Percentiles rank a stretch among this genome's conserved stretches.
Evolutionary conservation across 1,140 invertebrate genomes (phyloP).

Genomic region (Drosophila busckii): DNA sequence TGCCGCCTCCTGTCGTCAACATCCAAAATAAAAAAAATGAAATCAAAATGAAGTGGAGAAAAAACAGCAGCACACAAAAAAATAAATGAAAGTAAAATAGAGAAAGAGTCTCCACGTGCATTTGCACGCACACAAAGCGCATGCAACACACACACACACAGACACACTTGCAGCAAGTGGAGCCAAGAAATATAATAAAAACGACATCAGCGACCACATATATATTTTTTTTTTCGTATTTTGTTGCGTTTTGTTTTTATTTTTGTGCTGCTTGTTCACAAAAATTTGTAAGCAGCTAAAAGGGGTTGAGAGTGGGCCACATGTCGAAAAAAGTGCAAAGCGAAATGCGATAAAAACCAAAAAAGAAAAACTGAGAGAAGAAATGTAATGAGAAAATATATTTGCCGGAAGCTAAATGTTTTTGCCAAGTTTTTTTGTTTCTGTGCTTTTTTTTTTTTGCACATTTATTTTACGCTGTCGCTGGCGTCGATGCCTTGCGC

Average conservation of each 20-base stretch:
- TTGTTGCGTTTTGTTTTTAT: slow-evolving; percentile 11
- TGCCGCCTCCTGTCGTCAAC: slow-evolving; percentile 7
- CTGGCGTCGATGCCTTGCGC: neutral
- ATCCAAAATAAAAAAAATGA: slow-evolving; percentile 13
- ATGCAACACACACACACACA: slow-evolving; percentile 2
- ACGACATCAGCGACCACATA: slow-evolving; percentile 47
- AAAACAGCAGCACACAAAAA: slow-evolving; percentile 1
- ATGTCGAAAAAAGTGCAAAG: slow-evolving; percentile 25
- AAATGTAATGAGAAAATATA: slow-evolving; percentile 58
- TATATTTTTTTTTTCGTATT: slow-evolving; percentile 23
- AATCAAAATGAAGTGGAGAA: neutral
- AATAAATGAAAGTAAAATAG: no score
- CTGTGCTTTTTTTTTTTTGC: neutral
- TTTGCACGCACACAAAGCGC: neutral
- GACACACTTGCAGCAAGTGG: no score
- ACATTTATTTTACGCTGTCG: no score
- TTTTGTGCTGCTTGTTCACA: slow-evolving; percentile 34
- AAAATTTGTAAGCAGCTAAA: slow-evolving; percentile 34
- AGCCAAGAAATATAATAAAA: slow-evolving; percentile 57
- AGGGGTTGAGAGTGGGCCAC: neutral
- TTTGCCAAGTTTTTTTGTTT: slow-evolving; percentile 25
- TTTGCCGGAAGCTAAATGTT: slow-evolving; percentile 69
- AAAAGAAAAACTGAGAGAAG: slow-evolving; percentile 1
- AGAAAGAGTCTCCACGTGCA: no score
- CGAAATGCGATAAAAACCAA: slow-evolving; percentile 2